These are phyloP conservation scores for Antheraea assamensis DNA, from an alignment of 2,888 invertebrate genomes.

Conservation along the genomic window DNA sequence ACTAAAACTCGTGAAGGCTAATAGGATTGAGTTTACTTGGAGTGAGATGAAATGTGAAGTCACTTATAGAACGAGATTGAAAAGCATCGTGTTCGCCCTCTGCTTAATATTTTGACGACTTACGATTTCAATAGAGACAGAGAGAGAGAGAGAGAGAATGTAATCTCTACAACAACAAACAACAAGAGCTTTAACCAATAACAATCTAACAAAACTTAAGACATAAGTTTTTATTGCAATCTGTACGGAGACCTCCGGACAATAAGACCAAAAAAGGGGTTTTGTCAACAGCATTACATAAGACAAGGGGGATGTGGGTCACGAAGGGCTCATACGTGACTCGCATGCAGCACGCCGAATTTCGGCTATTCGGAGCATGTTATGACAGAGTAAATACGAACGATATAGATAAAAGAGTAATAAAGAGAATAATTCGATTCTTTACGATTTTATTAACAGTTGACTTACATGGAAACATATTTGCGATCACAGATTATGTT, in stretches of 20 bases:
- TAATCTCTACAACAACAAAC: background rate
- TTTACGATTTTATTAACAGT: slow-evolving; percentile 5
- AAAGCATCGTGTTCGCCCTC: no score
- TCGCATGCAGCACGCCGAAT: slow-evolving; percentile 12
- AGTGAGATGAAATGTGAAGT: no score
- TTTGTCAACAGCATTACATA: slow-evolving; percentile 40
- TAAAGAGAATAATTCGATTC: slow-evolving; percentile 10
- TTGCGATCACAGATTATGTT: background rate
- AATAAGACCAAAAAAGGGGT: slow-evolving; percentile 32
- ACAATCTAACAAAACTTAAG: background rate
- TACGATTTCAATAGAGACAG: no score
- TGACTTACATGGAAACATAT: background rate
- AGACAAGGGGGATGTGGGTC: slow-evolving; percentile 46
- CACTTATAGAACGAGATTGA: no score
- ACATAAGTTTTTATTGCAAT: slow-evolving; percentile 13
- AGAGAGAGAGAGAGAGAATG: no score
- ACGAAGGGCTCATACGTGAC: slow-evolving; percentile 25
- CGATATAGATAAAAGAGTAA: slow-evolving; percentile 4
- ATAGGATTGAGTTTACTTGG: no score
- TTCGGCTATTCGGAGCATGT: background rate
- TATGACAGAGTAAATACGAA: slow-evolving; percentile 7
- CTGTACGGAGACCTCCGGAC: slow-evolving; percentile 26
- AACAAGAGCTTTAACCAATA: background rate
- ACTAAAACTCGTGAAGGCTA: no score
- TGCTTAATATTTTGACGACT: no score